These are phyloP conservation scores for Carettochelys insculpta DNA, from an alignment of 2,113 vertebrate genomes.

Conservation along the genomic window DNA sequence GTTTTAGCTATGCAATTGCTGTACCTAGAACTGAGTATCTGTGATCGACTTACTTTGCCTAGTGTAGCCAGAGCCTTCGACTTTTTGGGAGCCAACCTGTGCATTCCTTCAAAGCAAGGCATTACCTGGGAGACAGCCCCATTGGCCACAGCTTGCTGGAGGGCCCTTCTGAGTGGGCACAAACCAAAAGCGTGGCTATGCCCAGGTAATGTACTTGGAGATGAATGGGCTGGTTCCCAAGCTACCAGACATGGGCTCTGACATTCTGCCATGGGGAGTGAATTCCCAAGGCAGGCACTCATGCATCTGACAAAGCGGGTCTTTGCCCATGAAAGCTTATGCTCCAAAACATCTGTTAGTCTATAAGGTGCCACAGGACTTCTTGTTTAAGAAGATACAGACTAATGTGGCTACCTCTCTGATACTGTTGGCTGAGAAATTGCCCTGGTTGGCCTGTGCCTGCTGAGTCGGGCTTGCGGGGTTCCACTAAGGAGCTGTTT, in stretches of 20 bases:
- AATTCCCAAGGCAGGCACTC: neutral
- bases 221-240: neutral
- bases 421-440: neutral
- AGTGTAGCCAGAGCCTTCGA: neutral
- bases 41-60: too few species aligned
- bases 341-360: too few species aligned
- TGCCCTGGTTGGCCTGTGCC: neutral
- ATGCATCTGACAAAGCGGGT: too few species aligned
- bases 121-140: neutral
- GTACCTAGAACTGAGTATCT: too few species aligned
- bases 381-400: too few species aligned
- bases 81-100: neutral
- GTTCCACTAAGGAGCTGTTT: neutral
- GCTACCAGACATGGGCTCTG: neutral
- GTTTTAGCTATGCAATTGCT: too few species aligned
- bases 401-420: too few species aligned
- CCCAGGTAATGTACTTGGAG: neutral
- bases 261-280: neutral
- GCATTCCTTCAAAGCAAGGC: neutral
- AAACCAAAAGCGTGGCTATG: too few species aligned
- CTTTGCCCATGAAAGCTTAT: too few species aligned
- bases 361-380: too few species aligned
- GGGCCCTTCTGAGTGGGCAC: neutral
- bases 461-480: neutral
- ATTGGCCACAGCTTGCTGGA: neutral